These are phyloP conservation scores for Troides aeacus DNA, from an alignment of 2,888 invertebrate species.

Conservation along the genomic window DNA sequence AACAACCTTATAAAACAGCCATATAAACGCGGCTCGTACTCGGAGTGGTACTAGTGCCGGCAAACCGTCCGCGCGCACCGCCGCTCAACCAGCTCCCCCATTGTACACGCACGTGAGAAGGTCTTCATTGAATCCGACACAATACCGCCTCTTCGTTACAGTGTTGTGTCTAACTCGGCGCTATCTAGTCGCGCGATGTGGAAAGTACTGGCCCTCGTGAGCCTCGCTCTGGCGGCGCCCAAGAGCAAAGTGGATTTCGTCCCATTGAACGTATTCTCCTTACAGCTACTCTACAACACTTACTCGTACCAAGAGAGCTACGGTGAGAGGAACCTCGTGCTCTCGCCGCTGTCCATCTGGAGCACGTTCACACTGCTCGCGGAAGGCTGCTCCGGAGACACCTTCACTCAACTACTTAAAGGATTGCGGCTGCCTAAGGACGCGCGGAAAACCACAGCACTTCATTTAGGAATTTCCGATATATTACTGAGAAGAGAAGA, in stretches of 20 bases:
- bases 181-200: conserved; percentile 50
- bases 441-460: conserved; percentile 55
- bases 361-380: conserved; percentile 65
- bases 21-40: conserved; percentile 36
- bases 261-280: conserved; percentile 61
- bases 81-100: conserved; percentile 60
- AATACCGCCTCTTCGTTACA: conserved; percentile 45
- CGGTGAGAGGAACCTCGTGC: conserved; percentile 57
- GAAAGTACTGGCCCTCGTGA: conserved; percentile 48
- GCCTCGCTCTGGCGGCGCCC: conserved; percentile 53
- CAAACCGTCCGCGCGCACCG: conserved; percentile 40
- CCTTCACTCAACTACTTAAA: conserved; percentile 61
- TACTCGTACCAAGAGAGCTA: conserved; percentile 64
- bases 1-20: conserved; percentile 32
- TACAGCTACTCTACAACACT: conserved; percentile 62
- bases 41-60: conserved; percentile 32
- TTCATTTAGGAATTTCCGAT: conserved; percentile 54
- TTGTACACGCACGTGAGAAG: conserved; percentile 60
- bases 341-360: conserved; percentile 72
- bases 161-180: conserved; percentile 48
- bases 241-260: conserved; percentile 48
- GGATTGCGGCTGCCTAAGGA: conserved; percentile 59
- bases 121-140: conserved; percentile 49
- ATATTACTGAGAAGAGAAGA: conserved; percentile 51
- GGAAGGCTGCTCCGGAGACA: conserved; percentile 68